Conservation (phyloP, 2,797 vertebrate species). For the Muraenolepis orangiensis region DNA sequence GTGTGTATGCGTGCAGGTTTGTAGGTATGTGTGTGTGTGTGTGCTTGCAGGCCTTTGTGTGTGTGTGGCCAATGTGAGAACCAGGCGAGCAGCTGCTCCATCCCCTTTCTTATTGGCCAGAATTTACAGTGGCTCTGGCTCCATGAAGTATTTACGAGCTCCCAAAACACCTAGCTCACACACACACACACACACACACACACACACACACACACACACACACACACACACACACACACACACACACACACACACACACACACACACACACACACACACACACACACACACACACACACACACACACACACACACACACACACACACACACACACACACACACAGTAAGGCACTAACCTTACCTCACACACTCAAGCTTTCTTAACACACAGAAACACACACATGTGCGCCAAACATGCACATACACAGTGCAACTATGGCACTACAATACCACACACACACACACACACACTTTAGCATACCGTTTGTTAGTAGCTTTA, state of each 20-base stretch:
- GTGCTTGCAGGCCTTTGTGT: constrained; percentile 12
- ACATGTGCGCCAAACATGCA: no score
- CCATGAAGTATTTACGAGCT: constrained; percentile 79
- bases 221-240: background rate
- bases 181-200: background rate
- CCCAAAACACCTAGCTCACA: constrained; percentile 63
- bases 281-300: background rate
- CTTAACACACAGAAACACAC: no score
- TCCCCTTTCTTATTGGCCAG: constrained; percentile 68
- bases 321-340: background rate
- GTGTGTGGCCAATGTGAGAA: constrained; percentile 36
- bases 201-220: background rate
- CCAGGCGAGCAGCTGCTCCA: constrained; percentile 67
- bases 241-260: no score
- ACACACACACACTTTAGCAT: background rate
- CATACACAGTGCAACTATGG: no score
- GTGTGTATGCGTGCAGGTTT: constrained; percentile 15
- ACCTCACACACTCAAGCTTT: no score
- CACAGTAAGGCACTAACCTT: no score
- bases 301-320: background rate
- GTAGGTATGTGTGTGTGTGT: background rate
- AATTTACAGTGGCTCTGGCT: constrained; percentile 78
- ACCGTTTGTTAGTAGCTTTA: no score
- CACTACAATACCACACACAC: background rate
- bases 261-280: background rate